Percentiles rank a stretch among this genome's conserved stretches.
These are phyloP conservation scores for Hipposideros larvatus DNA, from an alignment of 2,797 vertebrate genomes.

Conservation along the genomic window DNA sequence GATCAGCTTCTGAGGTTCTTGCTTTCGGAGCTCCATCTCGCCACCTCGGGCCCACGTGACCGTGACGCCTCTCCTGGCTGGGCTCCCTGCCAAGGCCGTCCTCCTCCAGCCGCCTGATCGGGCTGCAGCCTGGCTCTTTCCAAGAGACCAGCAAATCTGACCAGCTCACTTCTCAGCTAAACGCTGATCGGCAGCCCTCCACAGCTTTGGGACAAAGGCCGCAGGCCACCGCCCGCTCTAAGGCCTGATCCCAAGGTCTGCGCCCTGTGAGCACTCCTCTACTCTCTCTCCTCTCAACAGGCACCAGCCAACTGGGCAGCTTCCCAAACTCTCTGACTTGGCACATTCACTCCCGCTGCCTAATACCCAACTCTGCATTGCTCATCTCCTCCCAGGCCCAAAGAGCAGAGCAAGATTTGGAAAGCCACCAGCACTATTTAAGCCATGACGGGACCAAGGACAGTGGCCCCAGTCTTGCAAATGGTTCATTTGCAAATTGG, in stretches of 20 bases:
- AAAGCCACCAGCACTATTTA: neutral
- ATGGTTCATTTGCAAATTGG: neutral
- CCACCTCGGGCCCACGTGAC: neutral
- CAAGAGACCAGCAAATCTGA: neutral
- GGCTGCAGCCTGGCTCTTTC: neutral
- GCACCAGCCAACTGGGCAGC: neutral
- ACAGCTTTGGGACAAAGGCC: neutral
- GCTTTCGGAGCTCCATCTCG: neutral
- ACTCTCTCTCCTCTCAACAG: neutral
- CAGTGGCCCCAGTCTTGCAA: neutral
- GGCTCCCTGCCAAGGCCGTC: neutral
- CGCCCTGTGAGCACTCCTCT: neutral
- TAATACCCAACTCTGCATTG: fast-evolving
- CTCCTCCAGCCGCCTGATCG: neutral
- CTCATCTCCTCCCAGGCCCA: neutral
- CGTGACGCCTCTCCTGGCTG: fast-evolving
- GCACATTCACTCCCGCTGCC: neutral
- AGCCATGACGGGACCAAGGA: neutral
- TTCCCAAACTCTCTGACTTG: neutral
- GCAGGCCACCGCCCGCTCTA: neutral
- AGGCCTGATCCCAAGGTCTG: neutral
- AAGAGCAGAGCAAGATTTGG: neutral
- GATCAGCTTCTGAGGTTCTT: neutral
- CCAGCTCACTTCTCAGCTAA: neutral
- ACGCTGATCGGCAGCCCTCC: neutral